Conservation (phyloP, 1,140 invertebrate genomes). For the Diabrotica undecimpunctata region DNA sequence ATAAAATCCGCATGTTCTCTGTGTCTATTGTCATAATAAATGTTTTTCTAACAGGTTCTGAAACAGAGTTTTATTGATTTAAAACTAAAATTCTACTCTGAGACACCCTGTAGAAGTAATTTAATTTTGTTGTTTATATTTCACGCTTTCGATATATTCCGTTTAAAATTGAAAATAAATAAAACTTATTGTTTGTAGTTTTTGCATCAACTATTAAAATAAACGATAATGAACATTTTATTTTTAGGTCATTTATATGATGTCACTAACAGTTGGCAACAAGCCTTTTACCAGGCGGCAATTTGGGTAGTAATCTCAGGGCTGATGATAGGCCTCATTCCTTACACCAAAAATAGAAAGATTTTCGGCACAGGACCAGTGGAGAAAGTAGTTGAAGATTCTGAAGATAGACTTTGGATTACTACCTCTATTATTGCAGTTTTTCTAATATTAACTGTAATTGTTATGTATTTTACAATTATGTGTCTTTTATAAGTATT, state of each 20-base stretch:
- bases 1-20: too few species aligned
- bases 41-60: too few species aligned
- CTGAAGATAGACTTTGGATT: constrained; percentile 17
- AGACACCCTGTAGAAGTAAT: too few species aligned
- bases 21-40: too few species aligned
- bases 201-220: too few species aligned
- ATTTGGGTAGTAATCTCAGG: constrained; percentile 74
- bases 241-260: constrained; percentile 67
- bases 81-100: too few species aligned
- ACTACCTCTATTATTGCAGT: constrained; percentile 18
- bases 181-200: too few species aligned
- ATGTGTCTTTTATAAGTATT: neutral
- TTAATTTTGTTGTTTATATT: too few species aligned
- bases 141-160: too few species aligned
- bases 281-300: constrained; percentile 72
- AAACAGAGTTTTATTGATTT: too few species aligned
- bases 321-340: constrained; percentile 64
- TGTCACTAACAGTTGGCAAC: constrained; percentile 64
- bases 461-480: constrained; percentile 26
- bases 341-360: constrained; percentile 61
- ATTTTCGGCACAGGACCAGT: constrained; percentile 61
- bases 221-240: too few species aligned
- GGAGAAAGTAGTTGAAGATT: constrained; percentile 48
- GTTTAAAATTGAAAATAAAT: too few species aligned
- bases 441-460: constrained; percentile 11